Evolutionary conservation across 2,888 invertebrate species (phyloP), one percentile per base, ranked within the genome.

Genomic region (Tryphoninae sp.): DNA sequence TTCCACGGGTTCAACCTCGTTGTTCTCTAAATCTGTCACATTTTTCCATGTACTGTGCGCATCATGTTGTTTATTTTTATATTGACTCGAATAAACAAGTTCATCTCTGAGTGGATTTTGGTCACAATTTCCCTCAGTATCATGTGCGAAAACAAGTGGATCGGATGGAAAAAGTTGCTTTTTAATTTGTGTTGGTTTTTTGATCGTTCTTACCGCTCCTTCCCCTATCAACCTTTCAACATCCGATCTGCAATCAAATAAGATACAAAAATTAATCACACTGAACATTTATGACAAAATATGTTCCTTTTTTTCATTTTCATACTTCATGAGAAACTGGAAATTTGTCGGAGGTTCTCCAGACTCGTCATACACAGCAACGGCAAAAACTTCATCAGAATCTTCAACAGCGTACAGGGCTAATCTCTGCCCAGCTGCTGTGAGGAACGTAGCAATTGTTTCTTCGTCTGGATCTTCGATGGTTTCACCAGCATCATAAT

Each of bases 151-250:
- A 13, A 73, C 65, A 6, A 82, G 73, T n/a, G 83, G 45, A 62
- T 84, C 81, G 11, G 76, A 71, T 7, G 51, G 75, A n/a, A 82
- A 42, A 19, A 75, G 3, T 62, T 91, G 90, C 40, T 86, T 89
- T 59, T 87, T 90, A 79, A 91, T 88, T 74, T 89, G 89, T 2
- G 87, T 86, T 22, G 92, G 92, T 76, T 91, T 92, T 67, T 90
- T 91, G 0, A 92, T 90, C 2, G 91, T 92, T 83, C 89, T 86
- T 7, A 92, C 91, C 9, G 92, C 92, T 51, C 92, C 92, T 87
- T 92, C 91, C 8, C 90, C 90, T 74, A 92, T 92, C n/a, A 92
- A 80, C 82, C 89, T 88, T 80, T 92, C 92, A 0, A 92, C 92
- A 61, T 92, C 92, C 22, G 90, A 86, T 84, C 90, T 90, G 73